Base-by-base conservation (phyloP, 2,888 invertebrate genomes). In the Plebejus anna region DNA sequence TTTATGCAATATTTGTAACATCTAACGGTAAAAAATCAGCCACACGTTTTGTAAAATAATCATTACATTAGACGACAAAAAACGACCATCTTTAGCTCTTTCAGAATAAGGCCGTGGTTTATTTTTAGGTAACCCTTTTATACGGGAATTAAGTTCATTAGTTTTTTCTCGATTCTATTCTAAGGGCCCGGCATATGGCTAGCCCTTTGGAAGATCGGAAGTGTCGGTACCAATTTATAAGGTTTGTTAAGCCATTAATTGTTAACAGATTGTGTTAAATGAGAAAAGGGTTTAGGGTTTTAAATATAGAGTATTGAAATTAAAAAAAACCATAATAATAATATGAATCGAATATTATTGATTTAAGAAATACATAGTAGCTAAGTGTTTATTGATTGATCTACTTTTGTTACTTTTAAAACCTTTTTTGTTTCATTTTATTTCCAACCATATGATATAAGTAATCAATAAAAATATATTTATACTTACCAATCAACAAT, bases 111-210 rank as follows among this genome's bases (percentile, higher is more conserved):
- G 73, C 83, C 78, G 76, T 81, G 77, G 78, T 57, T 89, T 89
- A 90, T 91, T 92, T 93, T 90, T 90, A 90, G 87, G 86, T 87
- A 91, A 90, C 92, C 93, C 92, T 91, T 93, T 92, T 90, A 92
- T 90, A 91, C 84, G 84, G 88, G 89, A 91, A 93, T 92, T 90
- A 91, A 84, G 90, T 92, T 92, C 91, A 93, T 94, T 94, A 84
- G 85, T 90, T 92, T 92, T 92, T 90, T 88, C 89, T 87, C 82
- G 85, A 84, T 87, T 90, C 92, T 93, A 92, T 83, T 83, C 80
- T 80, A 77, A 81, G 80, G 66, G 80, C 76, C 80, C 79, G 81
- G 79, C 83, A 82, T 80, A 82, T 83, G 83, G 82, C 79, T 76
- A 51, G 73, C 78, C 75, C 75, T 75, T 57, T 70, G 77, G 78